Base-by-base conservation (phyloP, 2,797 vertebrate genomes). In the Gymnoscopelus braueri region DNA sequence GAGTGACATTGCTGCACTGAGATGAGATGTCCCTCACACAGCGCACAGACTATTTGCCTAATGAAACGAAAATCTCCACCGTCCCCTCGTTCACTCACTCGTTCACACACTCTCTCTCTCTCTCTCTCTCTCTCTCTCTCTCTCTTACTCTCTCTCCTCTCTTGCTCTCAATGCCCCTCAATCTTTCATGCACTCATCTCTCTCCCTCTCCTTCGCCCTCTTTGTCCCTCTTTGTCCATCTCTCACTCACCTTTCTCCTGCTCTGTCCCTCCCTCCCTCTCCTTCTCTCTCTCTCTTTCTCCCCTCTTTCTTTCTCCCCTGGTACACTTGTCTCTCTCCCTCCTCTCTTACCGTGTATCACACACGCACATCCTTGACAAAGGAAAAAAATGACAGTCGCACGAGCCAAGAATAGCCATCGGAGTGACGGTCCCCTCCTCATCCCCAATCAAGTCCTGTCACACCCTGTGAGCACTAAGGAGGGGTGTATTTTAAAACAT, bases 21-120 rank as follows among this genome's bases (percentile, higher is more conserved):
- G 87, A 88, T 63, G 64, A 19, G 19, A 19, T 19, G 19, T 84
- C 81, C 51, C 26, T 78, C 79, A 91, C 86, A 88, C 86, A 82
- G 73, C 68, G 75, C 78, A 82, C 84, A 78, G 84, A 87, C 87
- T 81, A 90, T 90, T 91, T 90, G 72, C 77, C 75, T 91, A 88
- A 91, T 91, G 82, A 90, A 75, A 83, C 61, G 69, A 29, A 29
- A 29, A 29, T 29, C 1, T 29, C 26, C 26, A 29, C 26, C 2
- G 26, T 29, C 26, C 26, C 26, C 26, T 29, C 3, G 26, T 2
- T 29, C 26, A 0, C 26, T 4, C 26, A 1, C 26, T 29, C 26
- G 14, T 15, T 24, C 51, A n/a, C 60, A 0, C 44, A 1, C 48
- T 49, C 48, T 49, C 35, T 19, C 19, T 19, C 19, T 19, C 19